Base-by-base conservation (phyloP, 2,888 invertebrate species). In the Rotaria magnacalcarata region DNA sequence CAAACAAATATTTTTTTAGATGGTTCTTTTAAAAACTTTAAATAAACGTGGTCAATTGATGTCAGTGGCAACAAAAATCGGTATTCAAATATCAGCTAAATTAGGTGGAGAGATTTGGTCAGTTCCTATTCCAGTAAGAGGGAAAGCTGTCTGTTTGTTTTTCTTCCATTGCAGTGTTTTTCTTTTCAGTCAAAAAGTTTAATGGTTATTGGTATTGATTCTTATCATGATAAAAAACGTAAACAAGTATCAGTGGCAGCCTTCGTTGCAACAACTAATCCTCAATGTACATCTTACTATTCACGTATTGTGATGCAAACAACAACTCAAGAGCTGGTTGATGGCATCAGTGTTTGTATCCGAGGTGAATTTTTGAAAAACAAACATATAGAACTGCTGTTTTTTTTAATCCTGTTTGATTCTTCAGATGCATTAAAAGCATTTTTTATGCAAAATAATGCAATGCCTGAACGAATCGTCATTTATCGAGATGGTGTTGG, bases 401-500 rank as follows among this genome's bases (percentile, higher is more conserved):
- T 50, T 16, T 14, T 52, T 52, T 1, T 1, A 4, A 52, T 52
- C 0, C 14, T 16, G 8, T 24, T 34, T 87, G 52, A 50, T 84
- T 67, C 11, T 16, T 43, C 47, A 86, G 86, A 85, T 50, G 86
- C 86, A 27, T 85, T 85, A 50, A 75, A 86, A n/a, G 85, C 85
- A 24, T 86, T 60, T 60, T 85, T 85, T 50, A 75, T 80, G 60
- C 27, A 27, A 43, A 86, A 86, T 84, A 74, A 74, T 43, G 24
- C 56, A n/a, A 85, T 60, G 47, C 86, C 86, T 8, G 84, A 85
- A 34, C 74, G 52, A 88, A 94, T 97, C 47, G 93, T 97, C 24
- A 93, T 98, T 52, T 97, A 94, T 92, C 93, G 97, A 87, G 97
- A 98, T 91, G 97, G 97, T 52, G 96, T 91, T 8, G 91, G 91